Evolutionary conservation across 2,888 invertebrate genomes (phyloP), one percentile per base, ranked within the genome.

Genomic region (Alcis repandata): DNA sequence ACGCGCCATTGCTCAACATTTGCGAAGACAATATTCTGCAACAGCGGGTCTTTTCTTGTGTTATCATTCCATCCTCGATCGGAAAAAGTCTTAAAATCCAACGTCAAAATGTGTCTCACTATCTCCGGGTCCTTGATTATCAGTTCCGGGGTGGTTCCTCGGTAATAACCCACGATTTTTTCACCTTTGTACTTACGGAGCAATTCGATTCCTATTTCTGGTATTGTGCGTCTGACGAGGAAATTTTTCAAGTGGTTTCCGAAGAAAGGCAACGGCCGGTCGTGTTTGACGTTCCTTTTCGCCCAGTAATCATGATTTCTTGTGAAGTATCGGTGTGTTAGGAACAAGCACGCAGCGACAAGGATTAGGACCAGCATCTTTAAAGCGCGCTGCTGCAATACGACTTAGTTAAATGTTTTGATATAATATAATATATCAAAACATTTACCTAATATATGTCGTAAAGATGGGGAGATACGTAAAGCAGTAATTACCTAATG

Each of bases 1-100:
- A 68, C 45, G 1, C 73, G 64, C 76, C 78, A 79, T 17, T 71
- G 54, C 17, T 75, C 83, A 4, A 84, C 83, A 17, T 77, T 79
- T n/a, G 75, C 77, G 56, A 82, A 79, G 33, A 85, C 80, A 7
- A 86, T 43, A 66, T 86, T 86, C 13, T 75, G 70, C 13, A 81
- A 49, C 22, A 86, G 63, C 2, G 84, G 84, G 15, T 85, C 82
- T 13, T 80, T 75, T 1, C 69, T 65, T 13, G 63, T 54, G 33
- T 74, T 72, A 0, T 74, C 67, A 41, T 76, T 74, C 1, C 79
- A 15, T 3, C 82, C 82, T n/a, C 85, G 74, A 11, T 70, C 68
- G 33, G 76, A 70, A 62, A 85, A 85, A 41, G 70, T 59, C 0
- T 64, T 48, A 19, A 84, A 86, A 57, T 86, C 83, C 0, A 65